Evolutionary conservation across 1,140 invertebrate genomes (phyloP).

Genomic region (Scaptomyza pallida): DNA sequence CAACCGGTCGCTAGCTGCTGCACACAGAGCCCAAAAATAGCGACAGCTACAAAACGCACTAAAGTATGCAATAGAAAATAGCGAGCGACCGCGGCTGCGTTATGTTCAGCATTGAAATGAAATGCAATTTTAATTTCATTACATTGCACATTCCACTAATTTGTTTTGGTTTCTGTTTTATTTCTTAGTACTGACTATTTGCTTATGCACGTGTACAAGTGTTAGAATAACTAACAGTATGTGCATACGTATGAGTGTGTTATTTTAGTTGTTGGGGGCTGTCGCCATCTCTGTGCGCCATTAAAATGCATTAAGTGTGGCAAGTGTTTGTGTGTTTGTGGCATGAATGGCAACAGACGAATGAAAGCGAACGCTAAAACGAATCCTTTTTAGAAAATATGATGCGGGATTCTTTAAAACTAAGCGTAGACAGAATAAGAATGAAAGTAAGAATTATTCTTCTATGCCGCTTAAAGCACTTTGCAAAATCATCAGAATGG

Average conservation of each 20-base stretch:
- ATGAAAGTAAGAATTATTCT: neutral
- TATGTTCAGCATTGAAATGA: constrained; percentile 19
- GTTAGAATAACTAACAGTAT: neutral
- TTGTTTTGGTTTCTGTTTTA: constrained; percentile 50
- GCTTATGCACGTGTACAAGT: neutral
- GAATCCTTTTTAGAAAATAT: neutral
- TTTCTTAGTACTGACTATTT: constrained; percentile 12
- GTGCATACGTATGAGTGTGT: constrained; percentile 2
- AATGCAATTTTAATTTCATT: constrained; percentile 75
- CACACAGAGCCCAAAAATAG: constrained; percentile 40
- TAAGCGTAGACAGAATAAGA: neutral
- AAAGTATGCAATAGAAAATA: constrained; percentile 57
- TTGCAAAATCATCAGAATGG: too few species aligned
- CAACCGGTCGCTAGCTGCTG: constrained; percentile 8
- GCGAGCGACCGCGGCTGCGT: neutral
- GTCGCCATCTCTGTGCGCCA: constrained; percentile 56
- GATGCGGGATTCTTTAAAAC: neutral
- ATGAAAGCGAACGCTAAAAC: neutral
- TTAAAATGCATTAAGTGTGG: constrained; percentile 70
- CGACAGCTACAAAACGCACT: constrained; percentile 21
- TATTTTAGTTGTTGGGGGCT: constrained; percentile 60
- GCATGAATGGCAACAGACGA: constrained; percentile 21
- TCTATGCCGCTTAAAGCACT: too few species aligned
- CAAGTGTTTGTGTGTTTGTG: constrained; percentile 19
- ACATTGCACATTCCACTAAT: constrained; percentile 46